phyloP scores from a whole-genome alignment of 2,113 vertebrate genomes.

The Casuarius casuarius region DNA sequence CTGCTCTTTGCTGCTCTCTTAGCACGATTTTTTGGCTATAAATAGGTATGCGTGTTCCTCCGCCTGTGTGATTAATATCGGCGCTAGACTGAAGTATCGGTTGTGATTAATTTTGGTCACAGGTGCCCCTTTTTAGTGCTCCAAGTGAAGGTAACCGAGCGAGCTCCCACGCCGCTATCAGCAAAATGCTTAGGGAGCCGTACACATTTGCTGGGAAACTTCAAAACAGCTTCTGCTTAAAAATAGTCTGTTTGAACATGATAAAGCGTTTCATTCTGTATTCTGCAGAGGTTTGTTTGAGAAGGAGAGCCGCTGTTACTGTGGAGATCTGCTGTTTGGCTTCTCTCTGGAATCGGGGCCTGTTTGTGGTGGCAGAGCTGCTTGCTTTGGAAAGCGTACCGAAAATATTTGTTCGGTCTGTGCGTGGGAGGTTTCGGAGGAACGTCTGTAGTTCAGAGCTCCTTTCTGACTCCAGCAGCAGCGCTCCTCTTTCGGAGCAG shows the following conservation, averaged over 20 bases:
- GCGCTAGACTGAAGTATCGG: background rate
- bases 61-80: background rate
- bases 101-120: conserved; percentile 4
- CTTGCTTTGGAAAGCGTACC: background rate
- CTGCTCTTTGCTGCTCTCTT: background rate
- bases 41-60: background rate
- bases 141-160: rapidly evolving
- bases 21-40: background rate
- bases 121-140: conserved; percentile 16
- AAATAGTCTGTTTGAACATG: conserved; percentile 3
- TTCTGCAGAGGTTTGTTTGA: background rate
- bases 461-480: background rate
- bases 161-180: conserved; percentile 39
- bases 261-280: background rate
- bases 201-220: background rate
- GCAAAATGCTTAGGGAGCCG: background rate
- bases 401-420: background rate
- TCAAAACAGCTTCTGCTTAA: conserved; percentile 47
- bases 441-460: background rate
- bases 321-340: background rate
- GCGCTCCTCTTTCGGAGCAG: background rate
- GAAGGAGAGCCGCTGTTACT: background rate
- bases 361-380: background rate
- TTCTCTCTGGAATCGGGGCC: rapidly evolving
- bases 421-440: background rate